Evolutionary conservation across 2,888 invertebrate genomes (phyloP).

Genomic region (Trichogramma evanescens): DNA sequence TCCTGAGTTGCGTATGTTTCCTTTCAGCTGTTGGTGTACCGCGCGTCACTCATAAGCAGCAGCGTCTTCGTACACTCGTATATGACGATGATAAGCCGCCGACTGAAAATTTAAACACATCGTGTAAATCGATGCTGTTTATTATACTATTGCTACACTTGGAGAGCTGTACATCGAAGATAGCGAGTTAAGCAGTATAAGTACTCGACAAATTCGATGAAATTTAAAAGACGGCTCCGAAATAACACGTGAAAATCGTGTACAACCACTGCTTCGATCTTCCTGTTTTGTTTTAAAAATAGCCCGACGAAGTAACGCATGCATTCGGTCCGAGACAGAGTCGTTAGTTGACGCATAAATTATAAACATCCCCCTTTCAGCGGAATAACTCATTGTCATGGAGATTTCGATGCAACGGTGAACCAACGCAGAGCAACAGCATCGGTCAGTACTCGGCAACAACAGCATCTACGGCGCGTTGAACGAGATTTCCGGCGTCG

Average conservation of each 20-base stretch:
- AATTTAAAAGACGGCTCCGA: no score
- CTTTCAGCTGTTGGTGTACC: neutral
- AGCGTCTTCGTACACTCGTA: neutral
- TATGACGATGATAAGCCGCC: slow-evolving; percentile 1
- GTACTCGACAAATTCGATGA: no score
- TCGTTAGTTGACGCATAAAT: neutral
- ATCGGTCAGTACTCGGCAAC: neutral
- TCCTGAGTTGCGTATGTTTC: no score
- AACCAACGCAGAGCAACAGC: slow-evolving; percentile 12
- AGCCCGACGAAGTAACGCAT: neutral
- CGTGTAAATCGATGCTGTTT: no score
- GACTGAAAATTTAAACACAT: neutral
- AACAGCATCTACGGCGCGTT: neutral
- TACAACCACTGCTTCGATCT: no score
- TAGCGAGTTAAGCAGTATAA: no score
- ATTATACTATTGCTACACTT: no score
- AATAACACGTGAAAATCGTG: no score
- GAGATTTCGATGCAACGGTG: slow-evolving; percentile 12
- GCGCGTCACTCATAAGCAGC: neutral
- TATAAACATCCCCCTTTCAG: neutral
- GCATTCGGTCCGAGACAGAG: slow-evolving; percentile 4
- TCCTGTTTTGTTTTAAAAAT: no score
- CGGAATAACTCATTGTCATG: slow-evolving; percentile 13
- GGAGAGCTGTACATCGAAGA: no score
- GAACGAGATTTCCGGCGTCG: slow-evolving; percentile 22